Evolutionary conservation across 2,888 invertebrate species (phyloP), one percentile per base, ranked within the genome.

Genomic region (Synanthedon tipuliformis): DNA sequence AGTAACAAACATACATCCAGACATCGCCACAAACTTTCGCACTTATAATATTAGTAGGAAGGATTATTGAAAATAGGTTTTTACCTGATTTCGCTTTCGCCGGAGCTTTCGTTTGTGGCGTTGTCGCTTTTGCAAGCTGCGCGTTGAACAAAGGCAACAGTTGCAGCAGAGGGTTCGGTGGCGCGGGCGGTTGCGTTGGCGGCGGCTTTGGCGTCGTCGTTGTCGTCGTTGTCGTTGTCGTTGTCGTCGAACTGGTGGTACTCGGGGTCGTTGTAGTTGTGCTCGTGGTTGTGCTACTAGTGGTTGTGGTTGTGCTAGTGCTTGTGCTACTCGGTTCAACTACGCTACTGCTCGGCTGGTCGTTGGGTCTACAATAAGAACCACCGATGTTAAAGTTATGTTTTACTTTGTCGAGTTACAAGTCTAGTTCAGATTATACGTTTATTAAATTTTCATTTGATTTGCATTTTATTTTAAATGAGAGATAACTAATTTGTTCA

Each of bases 251-350:
- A 63, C 71, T 80, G 68, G 80, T 81, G 62, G 85, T 81, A 70
- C 78, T 81, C 54, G 82, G 73, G 56, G 80, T 78, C 57, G 81
- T 78, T 58, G 81, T 78, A 56, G 81, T 76, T 5, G 79, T 74
- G 3, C 75, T 78, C 3, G 80, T 75, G 1, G 76, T 81, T 3
- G 75, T 77, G 48, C 73, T 76, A 10, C 71, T 72, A 1, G 69
- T 75, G 2, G 68, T 74, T 13, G 71, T 77, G 23, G 72, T 78
- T 13, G 70, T 76, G 41, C 74, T 73, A 41, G 67, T 74, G 48
- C 69, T 66, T 27, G 65, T 64, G 58, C 65, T 65, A 59, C 53
- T 59, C 51, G 54, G 55, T 51, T 34, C 50, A 50, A n/a, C 49
- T 27, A 50, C 51, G 45, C 54, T 54, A 54, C 52, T 48, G 54